These are phyloP conservation scores for Epizoanthus illoricatus DNA, from an alignment of 92 coral and sea anemone genomes.

Conservation along the genomic window DNA sequence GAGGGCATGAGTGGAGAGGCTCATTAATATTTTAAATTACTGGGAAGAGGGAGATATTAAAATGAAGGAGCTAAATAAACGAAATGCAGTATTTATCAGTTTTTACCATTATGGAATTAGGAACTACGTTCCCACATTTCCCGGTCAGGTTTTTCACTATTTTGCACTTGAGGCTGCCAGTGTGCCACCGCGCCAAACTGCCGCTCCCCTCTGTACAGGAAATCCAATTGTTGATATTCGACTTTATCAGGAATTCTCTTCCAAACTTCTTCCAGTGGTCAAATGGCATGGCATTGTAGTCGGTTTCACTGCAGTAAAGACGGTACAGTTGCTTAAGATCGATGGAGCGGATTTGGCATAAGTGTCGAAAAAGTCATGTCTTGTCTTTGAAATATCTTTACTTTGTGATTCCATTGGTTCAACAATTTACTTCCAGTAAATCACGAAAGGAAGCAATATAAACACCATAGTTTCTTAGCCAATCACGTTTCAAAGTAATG, in stretches of 20 bases:
- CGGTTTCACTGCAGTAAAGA: slow-evolving; percentile 15
- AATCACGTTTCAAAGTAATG: too few species aligned
- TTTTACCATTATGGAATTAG: neutral
- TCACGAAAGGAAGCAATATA: too few species aligned
- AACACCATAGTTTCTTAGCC: too few species aligned
- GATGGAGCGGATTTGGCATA: too few species aligned
- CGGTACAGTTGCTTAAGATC: neutral
- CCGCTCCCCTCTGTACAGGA: slow-evolving; percentile 29
- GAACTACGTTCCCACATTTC: slow-evolving; percentile 21
- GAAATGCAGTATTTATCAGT: too few species aligned
- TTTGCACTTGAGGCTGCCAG: slow-evolving; percentile 17
- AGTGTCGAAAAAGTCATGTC: neutral
- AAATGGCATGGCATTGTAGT: slow-evolving; percentile 32
- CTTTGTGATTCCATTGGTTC: too few species aligned
- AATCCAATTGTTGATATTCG: slow-evolving; percentile 30
- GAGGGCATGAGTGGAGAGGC: too few species aligned
- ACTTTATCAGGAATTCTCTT: slow-evolving; percentile 18
- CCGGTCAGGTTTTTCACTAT: slow-evolving; percentile 9
- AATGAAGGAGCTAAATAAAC: neutral
- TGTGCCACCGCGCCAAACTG: slow-evolving; percentile 20
- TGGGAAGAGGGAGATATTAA: too few species aligned
- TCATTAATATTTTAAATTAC: too few species aligned
- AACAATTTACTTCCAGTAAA: too few species aligned
- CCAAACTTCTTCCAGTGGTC: slow-evolving; percentile 26
- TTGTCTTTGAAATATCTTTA: neutral